Percentiles rank a stretch among this genome's conserved stretches.
Conservation (phyloP, 1,140 invertebrate genomes). For the Sarcophaga bullata region DNA sequence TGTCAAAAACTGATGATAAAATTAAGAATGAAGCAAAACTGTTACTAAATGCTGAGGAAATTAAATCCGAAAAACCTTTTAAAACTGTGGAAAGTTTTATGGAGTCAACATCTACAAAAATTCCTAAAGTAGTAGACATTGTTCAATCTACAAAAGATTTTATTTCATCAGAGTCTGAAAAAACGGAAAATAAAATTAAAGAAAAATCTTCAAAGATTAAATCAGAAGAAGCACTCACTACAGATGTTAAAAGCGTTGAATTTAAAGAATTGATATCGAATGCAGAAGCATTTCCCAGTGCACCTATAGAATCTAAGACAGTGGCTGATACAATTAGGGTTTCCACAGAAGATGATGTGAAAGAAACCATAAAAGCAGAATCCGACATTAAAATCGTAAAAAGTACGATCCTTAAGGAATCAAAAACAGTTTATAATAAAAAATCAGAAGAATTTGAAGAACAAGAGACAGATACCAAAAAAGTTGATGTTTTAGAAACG, state of each 20-base stretch:
- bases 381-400: neutral
- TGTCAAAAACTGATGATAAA: neutral
- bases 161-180: neutral
- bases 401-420: neutral
- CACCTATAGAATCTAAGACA: neutral
- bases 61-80: conserved; percentile 25
- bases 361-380: conserved; percentile 46
- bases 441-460: neutral
- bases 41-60: neutral
- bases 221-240: neutral
- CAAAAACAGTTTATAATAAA: neutral
- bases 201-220: neutral
- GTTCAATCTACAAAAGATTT: neutral
- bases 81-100: conserved; percentile 19
- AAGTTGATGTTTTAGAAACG: neutral
- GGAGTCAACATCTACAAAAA: neutral
- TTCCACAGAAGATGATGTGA: conserved; percentile 8
- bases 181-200: too few relatives aligned
- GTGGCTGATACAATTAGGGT: neutral
- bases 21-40: neutral
- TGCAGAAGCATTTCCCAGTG: neutral
- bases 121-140: neutral
- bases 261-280: too few relatives aligned
- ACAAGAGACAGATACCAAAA: neutral
- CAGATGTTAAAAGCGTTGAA: too few relatives aligned